These are phyloP conservation scores for human (Homo sapiens) DNA, from an alignment of 2,113 vertebrate genomes.

Conservation along the genomic window DNA sequence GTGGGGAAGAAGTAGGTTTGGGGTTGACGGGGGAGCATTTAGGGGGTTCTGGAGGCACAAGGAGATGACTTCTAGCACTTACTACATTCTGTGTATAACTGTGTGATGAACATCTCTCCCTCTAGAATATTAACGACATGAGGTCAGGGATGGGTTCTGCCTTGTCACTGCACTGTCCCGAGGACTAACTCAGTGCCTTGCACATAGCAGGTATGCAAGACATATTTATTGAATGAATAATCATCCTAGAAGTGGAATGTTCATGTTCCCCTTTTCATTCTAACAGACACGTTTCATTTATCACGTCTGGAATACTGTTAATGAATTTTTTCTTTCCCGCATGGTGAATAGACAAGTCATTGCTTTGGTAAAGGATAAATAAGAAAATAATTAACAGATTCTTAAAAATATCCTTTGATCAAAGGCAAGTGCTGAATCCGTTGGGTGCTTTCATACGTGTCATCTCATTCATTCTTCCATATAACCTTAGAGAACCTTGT, in stretches of 20 bases:
- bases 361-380: background rate
- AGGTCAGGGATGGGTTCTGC: background rate
- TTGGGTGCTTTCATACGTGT: background rate
- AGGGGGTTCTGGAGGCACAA: too few species aligned
- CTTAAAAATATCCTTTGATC: background rate
- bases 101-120: background rate
- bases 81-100: background rate
- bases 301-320: background rate
- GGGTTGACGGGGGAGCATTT: background rate
- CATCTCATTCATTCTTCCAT: background rate
- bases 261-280: background rate
- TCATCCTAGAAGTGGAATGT: background rate
- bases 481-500: background rate
- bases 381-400: background rate
- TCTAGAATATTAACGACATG: background rate
- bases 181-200: background rate
- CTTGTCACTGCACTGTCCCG: background rate
- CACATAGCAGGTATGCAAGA: background rate
- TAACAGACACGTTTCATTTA: background rate
- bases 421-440: background rate
- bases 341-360: background rate
- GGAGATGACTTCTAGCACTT: background rate
- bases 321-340: background rate
- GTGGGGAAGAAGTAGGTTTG: background rate
- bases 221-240: background rate